A percentile compares a stretch with the other conserved stretches of the same genome.
These are phyloP conservation scores for Drosophila infuscata DNA, from an alignment of 2,888 invertebrate genomes.

Conservation along the genomic window DNA sequence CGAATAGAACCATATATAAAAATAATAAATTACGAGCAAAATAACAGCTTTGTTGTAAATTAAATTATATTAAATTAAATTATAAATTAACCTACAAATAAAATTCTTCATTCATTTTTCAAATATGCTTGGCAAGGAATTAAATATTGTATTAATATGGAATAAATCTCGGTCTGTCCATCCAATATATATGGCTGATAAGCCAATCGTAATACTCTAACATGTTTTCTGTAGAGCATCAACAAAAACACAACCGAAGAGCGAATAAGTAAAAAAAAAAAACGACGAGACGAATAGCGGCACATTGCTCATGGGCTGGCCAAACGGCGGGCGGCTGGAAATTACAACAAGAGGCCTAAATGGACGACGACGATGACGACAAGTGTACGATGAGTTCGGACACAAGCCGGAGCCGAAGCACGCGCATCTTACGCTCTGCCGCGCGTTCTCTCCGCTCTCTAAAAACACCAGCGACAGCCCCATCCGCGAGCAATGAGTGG, in stretches of 20 bases:
- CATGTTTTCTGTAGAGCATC: conserved; percentile 36
- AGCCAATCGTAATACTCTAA: conserved; percentile 27
- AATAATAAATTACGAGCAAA: neutral
- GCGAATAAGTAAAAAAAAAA: conserved; percentile 33
- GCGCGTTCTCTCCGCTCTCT: conserved; percentile 42
- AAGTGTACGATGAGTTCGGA: conserved; percentile 45
- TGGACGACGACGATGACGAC: conserved; percentile 51
- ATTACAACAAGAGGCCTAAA: conserved; percentile 74
- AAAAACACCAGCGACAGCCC: conserved; percentile 5
- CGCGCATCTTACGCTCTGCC: conserved; percentile 68
- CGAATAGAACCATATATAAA: neutral
- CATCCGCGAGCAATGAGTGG: conserved; percentile 33
- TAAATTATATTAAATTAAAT: neutral
- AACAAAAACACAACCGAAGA: conserved; percentile 59
- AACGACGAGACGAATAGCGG: conserved; percentile 65
- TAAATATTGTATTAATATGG: neutral
- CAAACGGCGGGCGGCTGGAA: conserved; percentile 67
- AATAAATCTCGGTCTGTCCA: conserved; percentile 4
- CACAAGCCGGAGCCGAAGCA: conserved; percentile 57
- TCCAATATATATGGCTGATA: conserved; percentile 34
- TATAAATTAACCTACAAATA: neutral
- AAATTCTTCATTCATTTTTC: neutral
- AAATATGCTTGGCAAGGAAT: neutral
- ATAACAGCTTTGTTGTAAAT: neutral
- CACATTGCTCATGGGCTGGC: conserved; percentile 67